Percentiles rank a stretch among this genome's conserved stretches.
These are phyloP conservation scores for Ciconia stormi DNA, from an alignment of 2,113 vertebrate species.

Conservation along the genomic window DNA sequence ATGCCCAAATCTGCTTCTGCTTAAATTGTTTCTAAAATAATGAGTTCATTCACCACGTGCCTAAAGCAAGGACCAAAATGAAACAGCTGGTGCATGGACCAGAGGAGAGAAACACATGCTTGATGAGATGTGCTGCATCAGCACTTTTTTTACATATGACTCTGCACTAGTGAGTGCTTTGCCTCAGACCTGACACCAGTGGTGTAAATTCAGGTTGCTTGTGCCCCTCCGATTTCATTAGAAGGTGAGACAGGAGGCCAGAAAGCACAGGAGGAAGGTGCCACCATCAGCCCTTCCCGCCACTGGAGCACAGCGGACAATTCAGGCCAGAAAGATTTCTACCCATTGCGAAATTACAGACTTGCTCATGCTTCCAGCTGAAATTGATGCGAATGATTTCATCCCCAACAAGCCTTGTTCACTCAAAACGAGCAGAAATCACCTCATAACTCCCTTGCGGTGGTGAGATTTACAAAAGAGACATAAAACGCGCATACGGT, in stretches of 20 bases:
- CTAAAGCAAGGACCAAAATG: slow-evolving; percentile 43
- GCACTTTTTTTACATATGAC: background rate
- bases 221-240: background rate
- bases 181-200: background rate
- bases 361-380: background rate
- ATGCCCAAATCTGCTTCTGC: slow-evolving; percentile 51
- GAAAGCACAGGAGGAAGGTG: background rate
- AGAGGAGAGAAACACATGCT: background rate
- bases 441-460: background rate
- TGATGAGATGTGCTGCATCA: background rate
- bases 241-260: background rate
- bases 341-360: background rate
- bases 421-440: background rate
- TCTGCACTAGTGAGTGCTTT: background rate
- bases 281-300: background rate
- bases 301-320: background rate
- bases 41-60: slow-evolving; percentile 16
- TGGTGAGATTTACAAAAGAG: background rate
- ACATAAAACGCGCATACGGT: rapidly evolving
- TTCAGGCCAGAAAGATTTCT: background rate
- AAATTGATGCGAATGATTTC: background rate
- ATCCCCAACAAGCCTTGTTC: background rate
- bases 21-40: slow-evolving; percentile 56
- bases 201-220: background rate
- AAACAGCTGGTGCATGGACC: background rate